phyloP scores from a whole-genome alignment of 1,140 invertebrate genomes.

The Lysiphlebus fabarum region DNA sequence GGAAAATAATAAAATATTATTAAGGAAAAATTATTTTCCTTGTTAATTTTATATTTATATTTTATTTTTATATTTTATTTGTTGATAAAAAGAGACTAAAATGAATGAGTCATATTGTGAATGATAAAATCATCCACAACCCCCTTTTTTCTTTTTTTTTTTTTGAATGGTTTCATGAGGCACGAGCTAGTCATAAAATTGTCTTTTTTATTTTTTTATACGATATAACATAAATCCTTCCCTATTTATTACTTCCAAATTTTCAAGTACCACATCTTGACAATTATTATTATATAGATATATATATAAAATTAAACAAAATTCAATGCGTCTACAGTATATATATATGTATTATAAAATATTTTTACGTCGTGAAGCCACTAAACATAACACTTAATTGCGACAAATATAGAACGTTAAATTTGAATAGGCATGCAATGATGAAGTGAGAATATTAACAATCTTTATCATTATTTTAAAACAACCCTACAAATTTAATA shows the following conservation, averaged over 20 bases:
- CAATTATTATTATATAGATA: too few species aligned
- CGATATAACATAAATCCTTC: neutral
- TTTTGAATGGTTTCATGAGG: constrained; percentile 5
- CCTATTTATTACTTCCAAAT: neutral
- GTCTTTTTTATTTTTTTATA: neutral
- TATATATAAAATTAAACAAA: neutral
- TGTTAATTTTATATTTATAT: too few species aligned
- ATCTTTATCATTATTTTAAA: too few species aligned
- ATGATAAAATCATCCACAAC: neutral
- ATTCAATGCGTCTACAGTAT: neutral
- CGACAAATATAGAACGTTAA: constrained; percentile 51
- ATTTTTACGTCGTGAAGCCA: constrained; percentile 41
- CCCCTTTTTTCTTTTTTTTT: too few species aligned
- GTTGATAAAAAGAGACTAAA: neutral
- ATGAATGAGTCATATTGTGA: neutral
- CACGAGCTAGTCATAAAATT: constrained; percentile 16
- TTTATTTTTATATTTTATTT: too few species aligned
- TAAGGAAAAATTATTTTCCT: too few species aligned
- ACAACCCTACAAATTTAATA: too few species aligned
- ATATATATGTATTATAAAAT: constrained; percentile 33
- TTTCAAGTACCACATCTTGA: constrained; percentile 8
- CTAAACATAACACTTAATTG: constrained; percentile 51
- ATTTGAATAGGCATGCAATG: constrained; percentile 51
- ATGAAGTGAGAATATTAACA: constrained; percentile 22
- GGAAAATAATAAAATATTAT: too few species aligned